Conservation (phyloP, 2,888 invertebrate genomes). For the Microplitis manilae region DNA sequence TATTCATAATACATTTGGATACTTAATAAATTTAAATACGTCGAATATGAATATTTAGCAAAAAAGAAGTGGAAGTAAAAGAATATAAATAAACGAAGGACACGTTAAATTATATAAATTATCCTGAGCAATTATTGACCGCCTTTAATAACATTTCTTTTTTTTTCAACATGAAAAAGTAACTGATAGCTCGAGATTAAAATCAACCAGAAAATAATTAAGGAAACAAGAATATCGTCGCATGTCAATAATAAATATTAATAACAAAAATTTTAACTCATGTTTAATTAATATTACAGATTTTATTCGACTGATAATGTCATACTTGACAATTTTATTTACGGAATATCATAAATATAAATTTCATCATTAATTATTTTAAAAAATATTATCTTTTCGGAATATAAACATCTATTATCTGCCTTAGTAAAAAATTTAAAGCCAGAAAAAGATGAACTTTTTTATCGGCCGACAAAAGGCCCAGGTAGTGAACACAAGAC, state of each 20-base stretch:
- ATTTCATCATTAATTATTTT: no score
- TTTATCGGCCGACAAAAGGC: no score
- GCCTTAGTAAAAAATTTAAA: no score
- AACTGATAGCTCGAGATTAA: conserved; percentile 31
- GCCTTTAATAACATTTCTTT: neutral
- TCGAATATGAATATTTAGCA: neutral
- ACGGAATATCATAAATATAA: no score
- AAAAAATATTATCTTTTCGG: no score
- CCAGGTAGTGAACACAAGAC: no score
- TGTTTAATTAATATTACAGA: conserved; percentile 18
- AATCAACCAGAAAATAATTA: conserved; percentile 39
- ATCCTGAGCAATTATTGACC: neutral
- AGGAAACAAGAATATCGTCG: conserved; percentile 35
- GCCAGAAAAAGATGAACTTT: no score
- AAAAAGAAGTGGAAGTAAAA: neutral
- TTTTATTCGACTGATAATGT: conserved; percentile 19
- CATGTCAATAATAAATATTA: conserved; percentile 33
- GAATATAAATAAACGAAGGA: conserved; percentile 10
- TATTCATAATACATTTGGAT: conserved; percentile 9
- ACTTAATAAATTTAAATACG: neutral
- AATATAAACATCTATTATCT: no score
- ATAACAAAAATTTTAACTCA: conserved; percentile 16
- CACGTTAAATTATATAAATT: neutral
- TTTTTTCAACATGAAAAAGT: neutral
- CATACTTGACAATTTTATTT: conserved; percentile 11